A percentile compares a stretch with the other conserved stretches of the same genome.
Evolutionary conservation across 2,888 invertebrate genomes (phyloP).

Genomic region (Philopedon plagiatum): DNA sequence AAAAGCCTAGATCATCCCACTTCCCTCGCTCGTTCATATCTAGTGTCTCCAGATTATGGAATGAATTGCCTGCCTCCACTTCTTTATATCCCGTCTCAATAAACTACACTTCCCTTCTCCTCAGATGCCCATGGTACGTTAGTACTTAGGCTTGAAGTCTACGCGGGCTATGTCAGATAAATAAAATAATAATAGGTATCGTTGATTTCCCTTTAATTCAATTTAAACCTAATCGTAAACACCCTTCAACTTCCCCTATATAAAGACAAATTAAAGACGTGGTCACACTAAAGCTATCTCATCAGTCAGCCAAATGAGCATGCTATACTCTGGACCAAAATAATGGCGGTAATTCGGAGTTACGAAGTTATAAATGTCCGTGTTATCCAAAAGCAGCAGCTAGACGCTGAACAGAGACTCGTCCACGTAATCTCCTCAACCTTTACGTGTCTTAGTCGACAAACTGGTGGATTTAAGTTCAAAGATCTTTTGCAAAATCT

Average conservation of each 20-base stretch:
- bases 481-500: conserved; percentile 58
- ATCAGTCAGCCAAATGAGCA: conserved; percentile 31
- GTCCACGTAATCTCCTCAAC: conserved; percentile 51
- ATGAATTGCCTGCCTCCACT: no score
- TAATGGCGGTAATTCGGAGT: conserved; percentile 47
- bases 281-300: conserved; percentile 39
- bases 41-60: no score
- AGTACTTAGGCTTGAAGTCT: no score
- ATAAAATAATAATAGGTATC: no score
- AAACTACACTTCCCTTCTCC: no score
- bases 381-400: conserved; percentile 43
- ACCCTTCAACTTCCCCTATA: conserved; percentile 1
- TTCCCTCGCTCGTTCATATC: no score
- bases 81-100: no score
- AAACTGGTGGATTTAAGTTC: conserved; percentile 62
- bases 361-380: conserved; percentile 51
- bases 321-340: conserved; percentile 22
- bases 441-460: conserved; percentile 59
- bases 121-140: no score
- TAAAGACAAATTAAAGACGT: conserved; percentile 40
- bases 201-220: not conserved
- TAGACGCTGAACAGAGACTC: conserved; percentile 16
- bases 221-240: not conserved
- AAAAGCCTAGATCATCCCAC: no score
- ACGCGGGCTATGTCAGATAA: no score